Evolutionary conservation across 1,140 invertebrate genomes (phyloP).

Genomic region (Choristoneura fumiferana): DNA sequence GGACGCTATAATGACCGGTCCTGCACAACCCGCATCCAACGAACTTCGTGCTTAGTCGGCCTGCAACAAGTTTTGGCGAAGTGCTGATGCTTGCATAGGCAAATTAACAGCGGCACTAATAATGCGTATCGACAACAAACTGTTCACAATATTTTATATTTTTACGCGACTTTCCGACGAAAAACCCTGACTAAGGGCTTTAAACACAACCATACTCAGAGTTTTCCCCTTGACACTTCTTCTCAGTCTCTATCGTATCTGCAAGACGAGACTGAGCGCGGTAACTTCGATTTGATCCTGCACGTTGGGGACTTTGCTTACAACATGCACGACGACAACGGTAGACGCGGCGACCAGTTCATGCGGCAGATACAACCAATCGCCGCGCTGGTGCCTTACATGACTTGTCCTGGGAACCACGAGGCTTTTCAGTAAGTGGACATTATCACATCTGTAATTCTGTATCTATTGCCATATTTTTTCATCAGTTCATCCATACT

Average conservation of each 20-base stretch:
- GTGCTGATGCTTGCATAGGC: too few species aligned
- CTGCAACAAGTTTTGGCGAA: too few species aligned
- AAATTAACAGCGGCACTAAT: too few species aligned
- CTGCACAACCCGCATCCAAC: too few species aligned
- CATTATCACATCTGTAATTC: not conserved
- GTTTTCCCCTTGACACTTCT: not conserved
- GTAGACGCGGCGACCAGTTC: conserved; percentile 91
- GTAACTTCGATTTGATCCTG: conserved; percentile 88
- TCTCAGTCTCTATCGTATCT: conserved; percentile 83
- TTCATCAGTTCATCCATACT: not conserved
- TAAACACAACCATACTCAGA: too few species aligned
- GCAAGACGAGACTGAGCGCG: conserved; percentile 86
- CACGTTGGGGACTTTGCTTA: conserved; percentile 97
- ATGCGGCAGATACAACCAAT: conserved; percentile 93
- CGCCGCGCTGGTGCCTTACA: conserved; percentile 93
- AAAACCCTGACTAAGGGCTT: too few species aligned
- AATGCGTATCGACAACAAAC: too few species aligned
- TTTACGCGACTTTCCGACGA: too few species aligned
- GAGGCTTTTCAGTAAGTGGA: conserved; percentile 89
- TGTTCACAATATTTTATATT: too few species aligned
- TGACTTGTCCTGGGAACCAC: conserved; percentile 95
- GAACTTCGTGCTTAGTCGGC: too few species aligned
- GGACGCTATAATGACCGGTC: too few species aligned
- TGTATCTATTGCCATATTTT: not conserved
- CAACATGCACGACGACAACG: conserved; percentile 90